Evolutionary conservation across 1,140 invertebrate genomes (phyloP).

Genomic region (Orussus abietinus): DNA sequence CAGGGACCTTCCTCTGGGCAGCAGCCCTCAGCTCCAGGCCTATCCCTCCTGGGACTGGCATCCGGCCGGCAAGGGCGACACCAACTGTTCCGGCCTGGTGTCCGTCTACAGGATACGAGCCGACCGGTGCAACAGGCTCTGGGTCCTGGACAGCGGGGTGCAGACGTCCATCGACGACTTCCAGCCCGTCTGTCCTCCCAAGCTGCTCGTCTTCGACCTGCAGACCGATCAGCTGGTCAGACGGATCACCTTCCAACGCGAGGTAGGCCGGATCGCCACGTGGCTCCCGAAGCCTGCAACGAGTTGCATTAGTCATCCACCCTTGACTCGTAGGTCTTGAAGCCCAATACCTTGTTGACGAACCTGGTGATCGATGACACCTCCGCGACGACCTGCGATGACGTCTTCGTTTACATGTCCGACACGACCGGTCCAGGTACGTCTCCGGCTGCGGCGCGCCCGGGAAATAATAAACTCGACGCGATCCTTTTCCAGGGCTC

Average conservation of each 20-base stretch:
- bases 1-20: constrained; percentile 58
- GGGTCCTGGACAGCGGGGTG: constrained; percentile 71
- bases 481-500: constrained; percentile 56
- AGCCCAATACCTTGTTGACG: constrained; percentile 68
- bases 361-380: constrained; percentile 75
- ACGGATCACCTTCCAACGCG: constrained; percentile 50
- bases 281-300: constrained; percentile 65
- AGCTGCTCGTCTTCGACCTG: constrained; percentile 75
- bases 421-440: constrained; percentile 74
- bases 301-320: too few species aligned
- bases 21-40: constrained; percentile 65
- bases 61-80: constrained; percentile 60
- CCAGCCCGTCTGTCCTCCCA: constrained; percentile 70
- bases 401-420: constrained; percentile 72
- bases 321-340: constrained; percentile 55
- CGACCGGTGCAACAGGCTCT: constrained; percentile 73
- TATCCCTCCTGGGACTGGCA: constrained; percentile 81
- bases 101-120: constrained; percentile 71
- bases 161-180: constrained; percentile 73
- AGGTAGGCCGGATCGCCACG: constrained; percentile 24
- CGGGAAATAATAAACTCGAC: neutral
- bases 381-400: constrained; percentile 63
- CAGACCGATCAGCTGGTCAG: constrained; percentile 64
- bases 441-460: too few species aligned
- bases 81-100: constrained; percentile 70